Evolutionary conservation across 2,113 vertebrate species (phyloP).

Genomic region (Ptilorrhoa leucosticta): DNA sequence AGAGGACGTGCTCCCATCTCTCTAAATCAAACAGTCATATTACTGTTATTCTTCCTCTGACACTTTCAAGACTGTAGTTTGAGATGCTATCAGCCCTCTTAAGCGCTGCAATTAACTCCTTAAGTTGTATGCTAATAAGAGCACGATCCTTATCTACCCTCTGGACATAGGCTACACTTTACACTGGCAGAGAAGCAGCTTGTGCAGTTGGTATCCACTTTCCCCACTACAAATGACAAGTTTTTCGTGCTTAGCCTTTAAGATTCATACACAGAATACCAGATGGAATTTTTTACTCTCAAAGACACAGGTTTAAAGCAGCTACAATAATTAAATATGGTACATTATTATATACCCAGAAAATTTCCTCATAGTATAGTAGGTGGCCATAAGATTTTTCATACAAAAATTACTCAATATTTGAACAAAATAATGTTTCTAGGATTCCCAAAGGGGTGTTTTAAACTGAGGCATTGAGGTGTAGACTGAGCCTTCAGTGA

Average conservation of each 20-base stretch:
- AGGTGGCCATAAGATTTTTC: not conserved
- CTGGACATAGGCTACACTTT: not conserved
- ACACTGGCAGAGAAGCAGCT: not conserved
- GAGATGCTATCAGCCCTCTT: conserved; percentile 4
- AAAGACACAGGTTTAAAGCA: not conserved
- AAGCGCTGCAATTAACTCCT: not conserved
- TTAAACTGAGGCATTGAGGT: not conserved
- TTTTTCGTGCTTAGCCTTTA: not conserved
- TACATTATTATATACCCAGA: not conserved
- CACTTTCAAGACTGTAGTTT: not conserved
- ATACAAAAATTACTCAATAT: not conserved
- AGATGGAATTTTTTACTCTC: not conserved
- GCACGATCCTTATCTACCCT: not conserved
- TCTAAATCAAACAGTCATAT: not conserved
- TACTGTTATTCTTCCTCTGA: conserved; percentile 23
- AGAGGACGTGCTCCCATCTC: not conserved
- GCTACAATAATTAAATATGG: not conserved
- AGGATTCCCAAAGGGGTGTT: not conserved
- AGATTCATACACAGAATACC: not conserved
- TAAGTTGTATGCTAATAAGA: not conserved
- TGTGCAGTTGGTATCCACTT: not conserved
- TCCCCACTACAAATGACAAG: not conserved
- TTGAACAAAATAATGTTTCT: not conserved
- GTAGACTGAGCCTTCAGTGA: not conserved
- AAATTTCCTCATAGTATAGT: not conserved